A percentile compares a stretch with the other conserved stretches of the same genome.
phyloP scores from a whole-genome alignment of 2,797 vertebrate species.

The Gallinago stenura region DNA sequence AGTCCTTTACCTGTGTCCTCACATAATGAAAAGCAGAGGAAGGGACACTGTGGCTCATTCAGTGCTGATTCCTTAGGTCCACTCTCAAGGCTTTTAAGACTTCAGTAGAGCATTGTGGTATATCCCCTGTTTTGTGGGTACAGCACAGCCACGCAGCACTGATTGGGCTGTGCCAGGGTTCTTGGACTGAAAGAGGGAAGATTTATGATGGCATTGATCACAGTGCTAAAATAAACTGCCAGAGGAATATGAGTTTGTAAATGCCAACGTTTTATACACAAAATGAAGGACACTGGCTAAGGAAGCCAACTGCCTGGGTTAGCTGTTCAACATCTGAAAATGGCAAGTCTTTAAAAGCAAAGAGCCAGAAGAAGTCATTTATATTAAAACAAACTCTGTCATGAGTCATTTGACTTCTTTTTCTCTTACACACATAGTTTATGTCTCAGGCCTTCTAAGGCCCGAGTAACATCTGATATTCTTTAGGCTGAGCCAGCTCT shows the following conservation, averaged over 20 bases:
- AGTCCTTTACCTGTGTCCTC: background rate
- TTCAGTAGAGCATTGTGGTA: background rate
- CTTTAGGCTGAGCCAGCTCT: conserved; percentile 53
- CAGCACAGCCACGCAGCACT: background rate
- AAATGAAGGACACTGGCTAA: background rate
- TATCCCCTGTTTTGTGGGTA: background rate
- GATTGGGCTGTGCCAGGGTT: background rate
- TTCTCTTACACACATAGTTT: conserved; percentile 74
- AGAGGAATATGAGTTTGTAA: background rate
- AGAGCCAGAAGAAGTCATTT: conserved; percentile 73
- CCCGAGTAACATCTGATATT: conserved; percentile 75
- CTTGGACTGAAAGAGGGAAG: background rate
- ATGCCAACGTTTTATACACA: background rate
- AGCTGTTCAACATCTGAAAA: conserved; percentile 34
- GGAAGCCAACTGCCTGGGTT: conserved; percentile 36
- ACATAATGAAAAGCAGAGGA: background rate
- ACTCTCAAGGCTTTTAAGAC: background rate
- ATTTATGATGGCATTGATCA: conserved; percentile 42
- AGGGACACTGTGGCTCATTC: background rate
- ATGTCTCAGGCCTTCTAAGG: conserved; percentile 74
- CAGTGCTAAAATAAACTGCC: conserved; percentile 54
- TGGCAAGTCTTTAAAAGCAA: conserved; percentile 68
- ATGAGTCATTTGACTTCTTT: conserved; percentile 81
- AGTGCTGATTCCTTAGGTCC: background rate
- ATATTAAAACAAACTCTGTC: conserved; percentile 74